These are phyloP conservation scores for Polydrusus pterygomalis DNA, from an alignment of 2,888 invertebrate genomes.

Conservation along the genomic window DNA sequence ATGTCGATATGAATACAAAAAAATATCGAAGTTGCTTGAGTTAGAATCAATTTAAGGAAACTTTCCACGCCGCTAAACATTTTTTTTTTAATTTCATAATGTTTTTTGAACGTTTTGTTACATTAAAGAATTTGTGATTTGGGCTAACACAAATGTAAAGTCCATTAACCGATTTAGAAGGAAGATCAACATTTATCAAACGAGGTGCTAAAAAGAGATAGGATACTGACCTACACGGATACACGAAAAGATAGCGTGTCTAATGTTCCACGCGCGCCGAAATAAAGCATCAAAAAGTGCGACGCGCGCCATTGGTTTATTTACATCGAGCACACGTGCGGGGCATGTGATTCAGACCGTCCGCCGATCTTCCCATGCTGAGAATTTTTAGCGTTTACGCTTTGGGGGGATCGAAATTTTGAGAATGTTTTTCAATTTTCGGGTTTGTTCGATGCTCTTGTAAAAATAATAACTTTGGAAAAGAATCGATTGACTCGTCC, in stretches of 20 bases:
- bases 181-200: neutral
- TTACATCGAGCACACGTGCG: constrained; percentile 61
- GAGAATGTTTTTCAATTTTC: neutral
- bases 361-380: constrained; percentile 38
- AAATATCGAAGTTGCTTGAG: no score
- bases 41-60: no score
- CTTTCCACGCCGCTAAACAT: no score
- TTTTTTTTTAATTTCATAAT: no score
- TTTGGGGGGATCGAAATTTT: neutral
- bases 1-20: no score
- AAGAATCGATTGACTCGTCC: no score
- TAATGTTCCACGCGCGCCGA: constrained; percentile 35
- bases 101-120: no score
- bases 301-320: constrained; percentile 58
- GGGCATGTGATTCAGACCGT: constrained; percentile 54
- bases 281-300: constrained; percentile 53
- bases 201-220: constrained; percentile 11
- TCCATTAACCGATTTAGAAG: neutral
- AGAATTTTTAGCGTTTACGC: constrained; percentile 37
- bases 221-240: constrained; percentile 22
- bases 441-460: no score
- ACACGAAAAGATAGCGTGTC: constrained; percentile 33
- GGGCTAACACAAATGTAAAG: neutral
- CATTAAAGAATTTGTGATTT: neutral
- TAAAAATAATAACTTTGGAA: no score